Evolutionary conservation across 2,888 invertebrate species (phyloP).

Genomic region (Entomobrya proxima): DNA sequence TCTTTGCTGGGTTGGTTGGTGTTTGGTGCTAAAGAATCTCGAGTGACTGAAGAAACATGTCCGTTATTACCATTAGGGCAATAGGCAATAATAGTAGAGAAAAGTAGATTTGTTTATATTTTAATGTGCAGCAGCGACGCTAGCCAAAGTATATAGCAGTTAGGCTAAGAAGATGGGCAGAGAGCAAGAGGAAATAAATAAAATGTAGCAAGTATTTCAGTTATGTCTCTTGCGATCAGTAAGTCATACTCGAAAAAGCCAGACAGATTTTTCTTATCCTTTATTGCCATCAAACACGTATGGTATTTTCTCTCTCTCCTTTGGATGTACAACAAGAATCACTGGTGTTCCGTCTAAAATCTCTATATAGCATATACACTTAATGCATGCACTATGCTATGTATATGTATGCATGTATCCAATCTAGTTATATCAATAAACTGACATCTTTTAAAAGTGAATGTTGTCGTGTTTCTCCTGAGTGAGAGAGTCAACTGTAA

Average conservation of each 20-base stretch:
- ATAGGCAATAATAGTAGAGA: not conserved
- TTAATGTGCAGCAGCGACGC: not conserved
- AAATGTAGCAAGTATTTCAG: not conserved
- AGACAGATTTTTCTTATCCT: conserved; percentile 33
- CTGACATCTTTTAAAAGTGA: not conserved
- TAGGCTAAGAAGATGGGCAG: not conserved
- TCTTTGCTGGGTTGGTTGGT: too few relatives aligned
- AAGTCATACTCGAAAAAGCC: conserved; percentile 4
- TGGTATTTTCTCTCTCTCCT: not conserved
- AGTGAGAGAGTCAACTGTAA: too few relatives aligned
- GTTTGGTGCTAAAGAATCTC: not conserved
- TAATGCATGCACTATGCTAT: not conserved
- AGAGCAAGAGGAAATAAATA: not conserved
- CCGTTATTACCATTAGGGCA: conserved; percentile 1
- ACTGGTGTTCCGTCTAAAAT: not conserved
- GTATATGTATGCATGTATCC: not conserved
- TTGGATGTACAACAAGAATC: not conserved
- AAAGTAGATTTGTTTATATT: not conserved
- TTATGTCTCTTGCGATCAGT: not conserved
- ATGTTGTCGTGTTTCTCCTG: not conserved
- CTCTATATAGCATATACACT: not conserved
- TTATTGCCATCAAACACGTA: conserved; percentile 17
- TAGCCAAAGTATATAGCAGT: not conserved
- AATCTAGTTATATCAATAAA: not conserved
- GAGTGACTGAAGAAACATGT: not conserved